These are phyloP conservation scores for Rhynchopsitta pachyrhyncha DNA, from an alignment of 2,113 vertebrate genomes.

Conservation along the genomic window DNA sequence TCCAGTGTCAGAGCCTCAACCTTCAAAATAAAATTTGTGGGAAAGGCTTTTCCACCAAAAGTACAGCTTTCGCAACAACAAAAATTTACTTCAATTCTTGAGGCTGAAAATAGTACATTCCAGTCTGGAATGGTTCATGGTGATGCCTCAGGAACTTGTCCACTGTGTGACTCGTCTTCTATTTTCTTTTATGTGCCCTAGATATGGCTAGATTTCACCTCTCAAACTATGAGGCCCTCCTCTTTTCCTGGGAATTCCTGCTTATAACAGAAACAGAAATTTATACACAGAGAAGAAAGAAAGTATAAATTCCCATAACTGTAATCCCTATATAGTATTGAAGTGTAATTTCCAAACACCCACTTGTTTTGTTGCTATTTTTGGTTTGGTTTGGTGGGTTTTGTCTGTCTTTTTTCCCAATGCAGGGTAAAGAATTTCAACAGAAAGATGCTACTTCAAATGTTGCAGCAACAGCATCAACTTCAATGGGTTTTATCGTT, in stretches of 20 bases:
- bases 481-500: neutral
- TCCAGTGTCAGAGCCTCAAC: neutral
- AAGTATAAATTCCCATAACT: neutral
- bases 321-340: neutral
- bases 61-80: neutral
- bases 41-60: neutral
- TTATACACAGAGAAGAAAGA: neutral
- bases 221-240: neutral
- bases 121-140: neutral
- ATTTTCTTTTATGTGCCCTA: neutral
- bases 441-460: neutral
- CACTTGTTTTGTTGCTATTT: neutral
- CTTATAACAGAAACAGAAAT: neutral
- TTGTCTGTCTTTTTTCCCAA: neutral
- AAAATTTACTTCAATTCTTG: neutral
- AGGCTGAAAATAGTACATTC: neutral
- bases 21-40: neutral
- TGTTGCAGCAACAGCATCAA: neutral
- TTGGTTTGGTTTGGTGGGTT: neutral
- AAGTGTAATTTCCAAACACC: neutral
- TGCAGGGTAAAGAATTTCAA: neutral
- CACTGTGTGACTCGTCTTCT: neutral
- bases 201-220: neutral
- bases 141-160: neutral
- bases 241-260: neutral